Conservation (phyloP, 37 sponge, comb jelly and placozoan genomes). For the Spongia lamella region DNA sequence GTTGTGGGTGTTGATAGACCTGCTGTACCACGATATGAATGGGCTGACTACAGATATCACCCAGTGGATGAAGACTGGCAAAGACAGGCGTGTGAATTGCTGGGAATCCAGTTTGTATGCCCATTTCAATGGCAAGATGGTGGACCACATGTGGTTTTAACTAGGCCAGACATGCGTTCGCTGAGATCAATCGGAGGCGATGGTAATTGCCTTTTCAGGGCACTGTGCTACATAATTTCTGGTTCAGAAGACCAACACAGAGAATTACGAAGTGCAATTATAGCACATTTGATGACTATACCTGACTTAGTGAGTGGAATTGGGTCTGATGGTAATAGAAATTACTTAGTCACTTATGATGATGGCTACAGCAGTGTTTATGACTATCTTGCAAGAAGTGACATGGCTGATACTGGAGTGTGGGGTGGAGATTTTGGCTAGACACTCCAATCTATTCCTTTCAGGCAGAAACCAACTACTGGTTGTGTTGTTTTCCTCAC, state of each 20-base stretch:
- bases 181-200: slow-evolving; percentile 1
- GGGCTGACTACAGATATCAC: neutral
- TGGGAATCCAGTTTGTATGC: neutral
- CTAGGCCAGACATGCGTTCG: neutral
- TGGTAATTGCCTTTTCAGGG: slow-evolving; percentile 16
- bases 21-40: no score
- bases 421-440: slow-evolving; percentile 4
- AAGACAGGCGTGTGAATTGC: neutral
- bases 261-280: slow-evolving; percentile 1
- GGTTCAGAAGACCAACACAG: slow-evolving; percentile 15
- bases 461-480: neutral
- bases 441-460: neutral
- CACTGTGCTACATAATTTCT: neutral
- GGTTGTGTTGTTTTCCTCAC: neutral
- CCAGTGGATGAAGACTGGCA: slow-evolving; percentile 17
- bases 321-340: no score
- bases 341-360: no score
- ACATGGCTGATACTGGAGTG: neutral
- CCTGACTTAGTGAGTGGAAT: neutral
- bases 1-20: no score
- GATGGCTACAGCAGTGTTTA: no score
- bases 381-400: no score
- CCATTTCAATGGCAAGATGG: neutral
- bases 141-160: neutral
- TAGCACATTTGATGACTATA: neutral